Evolutionary conservation across 2,888 invertebrate species (phyloP), one percentile per base, ranked within the genome.

Genomic region (Troilus luridus): DNA sequence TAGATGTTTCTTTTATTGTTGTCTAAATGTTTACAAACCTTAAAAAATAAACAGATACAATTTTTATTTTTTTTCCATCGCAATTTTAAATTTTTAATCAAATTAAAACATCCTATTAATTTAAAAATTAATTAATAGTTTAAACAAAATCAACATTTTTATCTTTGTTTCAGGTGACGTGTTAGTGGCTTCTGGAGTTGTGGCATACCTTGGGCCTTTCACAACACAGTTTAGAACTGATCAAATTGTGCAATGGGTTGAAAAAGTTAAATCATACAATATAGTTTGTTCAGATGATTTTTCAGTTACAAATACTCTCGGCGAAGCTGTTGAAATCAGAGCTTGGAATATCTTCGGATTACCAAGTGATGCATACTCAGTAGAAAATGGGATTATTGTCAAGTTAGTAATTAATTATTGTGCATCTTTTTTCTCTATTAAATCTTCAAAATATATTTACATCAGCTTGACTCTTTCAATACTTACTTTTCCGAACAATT

Each of bases 131-230:
- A 41, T 19, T 77, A 27, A 19, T 27, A 21, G 19, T 81, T 85
- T 19, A 62, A 88, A 62, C n/a, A 85, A 90, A 17, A 21, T 88
- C 21, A 21, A 88, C 56, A 60, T 62, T 41, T 21, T 41, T 27
- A 72, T 59, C 0, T 91, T 17, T 72, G 14, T 96, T 94, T 94
- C 94, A 95, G 98, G 98, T n/a, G 98, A 99, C 94, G 96, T 98
- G 85, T 95, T 99, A 92, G 96, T 99, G 91, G 97, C 98, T 11
- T 96, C 98, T 21, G 98, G 98, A 21, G 95, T 98, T 11, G 97
- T 99, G 6, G 98, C 98, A 0, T 99, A 99, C 94, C 95, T 99
- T 90, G 98, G 98, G 14, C 97, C 98, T 6, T 98, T 98, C 93
- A 97, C 97, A 1, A 96, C 96, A 92, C 94, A 95, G 91, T 97